Base-by-base conservation (phyloP, 1,140 invertebrate genomes). In the Drosophila orena region DNA sequence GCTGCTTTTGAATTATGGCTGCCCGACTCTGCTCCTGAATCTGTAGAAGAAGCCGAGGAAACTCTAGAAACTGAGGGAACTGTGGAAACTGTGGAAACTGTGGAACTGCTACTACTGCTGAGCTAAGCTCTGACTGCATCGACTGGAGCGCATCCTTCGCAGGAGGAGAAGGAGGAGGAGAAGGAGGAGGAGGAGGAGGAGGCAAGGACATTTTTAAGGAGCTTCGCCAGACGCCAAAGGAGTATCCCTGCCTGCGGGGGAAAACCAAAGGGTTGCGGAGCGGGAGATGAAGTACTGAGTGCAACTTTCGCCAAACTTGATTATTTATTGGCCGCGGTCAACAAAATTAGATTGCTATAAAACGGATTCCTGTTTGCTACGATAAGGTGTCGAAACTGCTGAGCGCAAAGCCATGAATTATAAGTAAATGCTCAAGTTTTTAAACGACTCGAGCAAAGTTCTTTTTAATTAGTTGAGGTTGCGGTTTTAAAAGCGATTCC, bases 311-410 rank as follows among this genome's bases (percentile, higher is more conserved):
- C 37, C 58, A 27, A 56, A 55, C 34, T 65, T 46, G 35, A 65
- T 65, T 38, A 50, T 50, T 50, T 50, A 50, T 50, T 50, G 47
- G 64, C n/a, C 12, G 37, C 46, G 24, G 47, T 70, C 35, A 46
- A 38, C 42, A 35, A 35, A 69, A 68, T 69, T 50, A 44, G 64
- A 56, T 69, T 70, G 27, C 62, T 50, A 69, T 69, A 55, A 70
- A 70, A 34, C 22, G 4, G 8, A 38, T 35, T 35, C 50, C 4
- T 68, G 65, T 55, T 69, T 69, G 62, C 68, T 38, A 20, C 12
- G 22, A 34, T 37, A 56, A 34, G 17, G 43, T 55, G 64, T 24
- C 22, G n/a, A 40, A 7, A 15, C 0, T 14, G 6, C 20, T 17
- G 3, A 35, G n/a, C 20, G 44, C 66, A 46, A 65, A 11, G 35